Evolutionary conservation across 2,888 invertebrate genomes (phyloP).

Genomic region (Camponotus fellah): DNA sequence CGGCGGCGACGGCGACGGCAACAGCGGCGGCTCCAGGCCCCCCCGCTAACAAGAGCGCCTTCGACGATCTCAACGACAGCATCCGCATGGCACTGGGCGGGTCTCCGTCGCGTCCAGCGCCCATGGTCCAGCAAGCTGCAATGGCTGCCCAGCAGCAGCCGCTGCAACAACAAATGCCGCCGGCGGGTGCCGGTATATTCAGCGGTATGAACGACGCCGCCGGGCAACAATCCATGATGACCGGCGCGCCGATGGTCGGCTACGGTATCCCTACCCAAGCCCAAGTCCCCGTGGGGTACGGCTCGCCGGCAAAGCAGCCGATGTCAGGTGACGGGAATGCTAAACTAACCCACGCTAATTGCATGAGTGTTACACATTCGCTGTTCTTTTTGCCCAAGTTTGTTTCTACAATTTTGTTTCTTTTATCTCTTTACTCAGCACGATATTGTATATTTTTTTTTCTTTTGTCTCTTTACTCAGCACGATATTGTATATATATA

Average conservation of each 20-base stretch:
- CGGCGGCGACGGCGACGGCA: slow-evolving; percentile 83
- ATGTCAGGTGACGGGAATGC: slow-evolving; percentile 86
- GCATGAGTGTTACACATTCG: slow-evolving; percentile 77
- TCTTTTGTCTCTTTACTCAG: not conserved
- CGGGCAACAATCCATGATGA: slow-evolving; percentile 77
- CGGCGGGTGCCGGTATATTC: slow-evolving; percentile 79
- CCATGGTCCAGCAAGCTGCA: slow-evolving; percentile 75
- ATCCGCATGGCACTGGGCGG: slow-evolving; percentile 90
- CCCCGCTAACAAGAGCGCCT: slow-evolving; percentile 88
- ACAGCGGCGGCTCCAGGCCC: slow-evolving; percentile 85
- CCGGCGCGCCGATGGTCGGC: slow-evolving; percentile 77
- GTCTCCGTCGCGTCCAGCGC: slow-evolving; percentile 86
- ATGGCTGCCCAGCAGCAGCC: slow-evolving; percentile 72
- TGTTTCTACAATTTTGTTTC: not conserved
- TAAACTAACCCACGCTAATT: slow-evolving; percentile 78
- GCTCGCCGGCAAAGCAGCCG: slow-evolving; percentile 87
- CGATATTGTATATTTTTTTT: not conserved
- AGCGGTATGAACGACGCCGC: slow-evolving; percentile 75
- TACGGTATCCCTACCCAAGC: slow-evolving; percentile 82
- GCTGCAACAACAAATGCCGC: slow-evolving; percentile 68
- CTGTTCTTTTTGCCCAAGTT: not conserved
- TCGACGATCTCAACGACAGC: slow-evolving; percentile 90
- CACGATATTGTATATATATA: not conserved
- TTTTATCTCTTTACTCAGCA: not conserved
- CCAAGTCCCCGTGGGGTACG: slow-evolving; percentile 84